phyloP scores from a whole-genome alignment of 2,797 vertebrate genomes.

The Pseudochirops cupreus region DNA sequence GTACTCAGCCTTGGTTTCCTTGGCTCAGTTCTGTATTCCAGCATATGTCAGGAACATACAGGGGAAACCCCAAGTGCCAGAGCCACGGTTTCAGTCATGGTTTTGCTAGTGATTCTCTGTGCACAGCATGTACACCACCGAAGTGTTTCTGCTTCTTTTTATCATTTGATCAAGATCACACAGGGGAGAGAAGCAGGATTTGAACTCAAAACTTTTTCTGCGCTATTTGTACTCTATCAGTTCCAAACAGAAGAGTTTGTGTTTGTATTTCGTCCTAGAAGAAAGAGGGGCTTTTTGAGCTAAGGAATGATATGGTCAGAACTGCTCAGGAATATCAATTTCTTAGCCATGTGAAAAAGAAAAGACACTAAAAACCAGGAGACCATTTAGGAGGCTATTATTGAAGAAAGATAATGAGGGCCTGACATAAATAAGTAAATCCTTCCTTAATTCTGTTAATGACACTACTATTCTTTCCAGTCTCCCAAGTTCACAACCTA shows the following conservation, averaged over 20 bases:
- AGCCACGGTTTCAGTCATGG: no score
- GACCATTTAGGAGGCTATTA: background rate
- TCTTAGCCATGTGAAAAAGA: background rate
- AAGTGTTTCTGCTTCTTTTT: no score
- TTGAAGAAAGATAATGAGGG: background rate
- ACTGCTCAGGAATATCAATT: background rate
- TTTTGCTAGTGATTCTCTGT: no score
- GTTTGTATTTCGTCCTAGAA: background rate
- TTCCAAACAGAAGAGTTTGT: background rate
- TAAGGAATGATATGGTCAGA: background rate
- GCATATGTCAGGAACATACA: background rate
- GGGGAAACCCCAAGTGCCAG: no score
- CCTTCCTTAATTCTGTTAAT: background rate
- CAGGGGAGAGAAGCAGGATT: background rate
- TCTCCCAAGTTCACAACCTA: background rate
- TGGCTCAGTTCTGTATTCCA: fast-evolving
- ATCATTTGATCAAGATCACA: background rate
- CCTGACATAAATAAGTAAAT: background rate
- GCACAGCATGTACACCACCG: no score
- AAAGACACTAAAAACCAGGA: background rate
- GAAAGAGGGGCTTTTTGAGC: background rate
- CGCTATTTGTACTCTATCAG: background rate
- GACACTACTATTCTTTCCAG: background rate
- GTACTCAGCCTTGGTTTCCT: no score
- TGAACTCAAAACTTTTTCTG: background rate